These are phyloP conservation scores for Cyphomyrus discorhynchus DNA, from an alignment of 2,113 vertebrate genomes.

Conservation along the genomic window DNA sequence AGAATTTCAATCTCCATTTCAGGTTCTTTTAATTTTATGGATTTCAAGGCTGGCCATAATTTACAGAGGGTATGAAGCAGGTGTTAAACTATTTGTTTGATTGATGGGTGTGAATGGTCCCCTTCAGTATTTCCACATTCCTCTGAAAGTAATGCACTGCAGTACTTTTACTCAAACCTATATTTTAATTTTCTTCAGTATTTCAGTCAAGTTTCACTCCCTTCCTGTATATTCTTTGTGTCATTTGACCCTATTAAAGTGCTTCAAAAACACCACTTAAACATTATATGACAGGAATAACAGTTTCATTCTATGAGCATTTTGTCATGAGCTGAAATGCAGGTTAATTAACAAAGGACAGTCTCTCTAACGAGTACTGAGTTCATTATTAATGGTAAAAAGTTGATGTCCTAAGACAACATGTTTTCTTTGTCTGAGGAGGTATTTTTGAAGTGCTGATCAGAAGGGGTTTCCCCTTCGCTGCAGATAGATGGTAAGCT, in stretches of 20 bases:
- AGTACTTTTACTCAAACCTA: not conserved
- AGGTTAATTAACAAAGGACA: not conserved
- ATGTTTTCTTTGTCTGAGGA: not conserved
- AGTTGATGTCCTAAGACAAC: not conserved
- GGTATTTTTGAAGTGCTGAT: not conserved
- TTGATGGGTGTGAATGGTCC: not conserved
- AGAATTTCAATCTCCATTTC: not conserved
- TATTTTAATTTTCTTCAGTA: not conserved
- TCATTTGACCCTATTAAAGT: not conserved
- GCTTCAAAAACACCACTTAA: not conserved
- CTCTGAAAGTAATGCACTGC: not conserved
- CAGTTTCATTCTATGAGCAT: not conserved
- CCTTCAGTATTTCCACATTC: not conserved
- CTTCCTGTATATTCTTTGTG: not conserved
- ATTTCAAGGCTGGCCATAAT: not conserved
- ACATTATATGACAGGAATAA: not conserved
- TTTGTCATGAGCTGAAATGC: not conserved
- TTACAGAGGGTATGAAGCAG: not conserved
- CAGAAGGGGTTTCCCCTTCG: not conserved
- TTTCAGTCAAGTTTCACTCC: not conserved
- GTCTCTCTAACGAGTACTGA: not conserved
- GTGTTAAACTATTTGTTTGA: not conserved
- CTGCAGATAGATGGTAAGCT: not conserved
- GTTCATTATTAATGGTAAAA: not conserved
- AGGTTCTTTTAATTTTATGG: not conserved